A percentile compares a stretch with the other conserved stretches of the same genome.
Conservation (phyloP, 2,797 vertebrate genomes). For the Pyrocephalus nanus region DNA sequence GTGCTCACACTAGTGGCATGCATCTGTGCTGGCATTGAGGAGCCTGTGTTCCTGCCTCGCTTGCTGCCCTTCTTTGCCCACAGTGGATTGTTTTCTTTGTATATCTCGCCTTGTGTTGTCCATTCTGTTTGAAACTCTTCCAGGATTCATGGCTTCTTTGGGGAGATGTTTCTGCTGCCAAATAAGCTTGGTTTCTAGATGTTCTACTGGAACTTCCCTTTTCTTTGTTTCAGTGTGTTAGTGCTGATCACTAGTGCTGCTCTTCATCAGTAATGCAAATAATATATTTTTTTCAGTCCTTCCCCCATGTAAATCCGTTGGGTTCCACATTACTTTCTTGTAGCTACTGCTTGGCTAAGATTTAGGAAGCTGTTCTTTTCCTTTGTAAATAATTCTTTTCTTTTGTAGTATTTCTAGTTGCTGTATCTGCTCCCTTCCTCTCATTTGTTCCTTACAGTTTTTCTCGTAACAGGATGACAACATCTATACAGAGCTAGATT, state of each 20-base stretch:
- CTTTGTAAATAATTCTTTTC: not conserved
- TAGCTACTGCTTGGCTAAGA: not conserved
- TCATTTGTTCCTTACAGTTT: not conserved
- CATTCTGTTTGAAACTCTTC: not conserved
- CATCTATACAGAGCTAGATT: not conserved
- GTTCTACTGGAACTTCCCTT: not conserved
- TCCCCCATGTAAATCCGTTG: not conserved
- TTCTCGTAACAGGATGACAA: not conserved
- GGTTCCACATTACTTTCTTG: not conserved
- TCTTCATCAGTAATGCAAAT: not conserved
- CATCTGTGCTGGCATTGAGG: not conserved
- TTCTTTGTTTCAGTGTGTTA: not conserved
- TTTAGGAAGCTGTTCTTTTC: not conserved
- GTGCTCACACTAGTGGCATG: not conserved
- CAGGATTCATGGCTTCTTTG: not conserved
- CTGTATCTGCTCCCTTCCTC: not conserved
- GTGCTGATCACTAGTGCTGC: not conserved
- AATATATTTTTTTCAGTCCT: not conserved
- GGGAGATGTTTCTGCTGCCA: not conserved
- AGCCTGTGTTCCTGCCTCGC: not conserved
- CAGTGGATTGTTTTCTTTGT: accelerated
- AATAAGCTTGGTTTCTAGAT: not conserved
- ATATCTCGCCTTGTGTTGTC: not conserved
- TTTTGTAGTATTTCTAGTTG: not conserved
- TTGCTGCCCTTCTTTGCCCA: not conserved